Evolutionary conservation across 1,140 invertebrate genomes (phyloP), one percentile per base, ranked within the genome.

Genomic region (Pantala flavescens): DNA sequence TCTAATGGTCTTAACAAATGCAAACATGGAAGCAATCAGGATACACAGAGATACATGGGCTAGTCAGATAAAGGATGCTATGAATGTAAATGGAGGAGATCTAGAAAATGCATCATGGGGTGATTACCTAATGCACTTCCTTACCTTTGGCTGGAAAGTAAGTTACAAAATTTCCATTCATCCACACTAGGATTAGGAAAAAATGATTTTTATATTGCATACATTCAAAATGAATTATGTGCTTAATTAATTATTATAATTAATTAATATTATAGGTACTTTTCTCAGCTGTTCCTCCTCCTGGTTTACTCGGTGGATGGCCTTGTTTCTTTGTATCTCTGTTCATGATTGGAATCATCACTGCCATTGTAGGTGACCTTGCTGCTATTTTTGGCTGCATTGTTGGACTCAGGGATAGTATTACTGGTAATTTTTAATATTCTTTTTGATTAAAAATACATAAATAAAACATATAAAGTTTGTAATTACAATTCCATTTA

Each of bases 81-180:
- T 90, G 82, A 88, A 85, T 75, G 88, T 90, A 7, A 90, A 90
- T 79, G 89, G 88, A 11, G 89, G 89, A 11, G 87, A 90, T 78
- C 77, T 88, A 0, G 85, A 88, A 74, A 85, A 84, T 73, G 88
- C 89, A 0, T 86, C 85, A 19, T 77, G 75, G 0, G 49, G 83
- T 5, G 87, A 89, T 78, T 88, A 89, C 73, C 83, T 91, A 43
- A 87, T 90, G 85, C 89, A 91, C 79, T 88, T 90, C 79, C 78
- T 91, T 14, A 88, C 88, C 1, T 84, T 90, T 73, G 88, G 88
- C 76, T 90, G 90, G 90, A 83, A 83, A 79, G 79, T 82, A 70
- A 36, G 28, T 36, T 36, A 73, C 7, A n/a, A n/a, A n/a, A n/a
- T n/a, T n/a, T n/a, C n/a, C n/a, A n/a, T n/a, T n/a, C n/a, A n/a